phyloP scores from a whole-genome alignment of 2,888 invertebrate species.

The Tenthredo scrophulariae region DNA sequence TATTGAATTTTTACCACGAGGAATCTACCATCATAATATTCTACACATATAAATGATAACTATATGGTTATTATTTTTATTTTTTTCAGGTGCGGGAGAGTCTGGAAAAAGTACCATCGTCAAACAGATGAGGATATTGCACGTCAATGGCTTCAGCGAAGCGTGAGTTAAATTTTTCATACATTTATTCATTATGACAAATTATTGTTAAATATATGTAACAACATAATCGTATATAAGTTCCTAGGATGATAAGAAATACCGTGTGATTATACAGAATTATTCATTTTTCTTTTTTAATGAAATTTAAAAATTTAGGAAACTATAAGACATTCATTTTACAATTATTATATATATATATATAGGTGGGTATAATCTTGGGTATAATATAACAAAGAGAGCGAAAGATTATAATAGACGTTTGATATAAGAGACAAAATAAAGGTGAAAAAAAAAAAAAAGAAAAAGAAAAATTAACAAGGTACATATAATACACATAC shows the following conservation, averaged over 20 bases:
- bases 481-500: background rate
- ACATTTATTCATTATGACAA: background rate
- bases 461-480: background rate
- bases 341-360: too few relatives aligned
- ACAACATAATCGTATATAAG: background rate
- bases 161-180: constrained; percentile 81
- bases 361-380: background rate
- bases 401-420: background rate
- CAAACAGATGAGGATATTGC: constrained; percentile 99
- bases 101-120: constrained; percentile 99
- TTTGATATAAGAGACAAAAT: background rate
- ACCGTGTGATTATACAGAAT: background rate
- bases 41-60: background rate
- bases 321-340: background rate
- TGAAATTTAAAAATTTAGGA: background rate
- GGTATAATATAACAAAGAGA: background rate
- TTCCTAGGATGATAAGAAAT: background rate
- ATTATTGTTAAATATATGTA: background rate
- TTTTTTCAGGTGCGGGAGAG: constrained; percentile 92
- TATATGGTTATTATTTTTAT: constrained; percentile 27
- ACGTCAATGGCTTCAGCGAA: constrained; percentile 99
- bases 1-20: too few relatives aligned
- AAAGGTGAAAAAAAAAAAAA: background rate
- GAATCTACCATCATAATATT: too few relatives aligned
- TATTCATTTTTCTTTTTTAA: background rate